These are phyloP conservation scores for Scomber scombrus DNA, from an alignment of 2,113 vertebrate species.

Conservation along the genomic window DNA sequence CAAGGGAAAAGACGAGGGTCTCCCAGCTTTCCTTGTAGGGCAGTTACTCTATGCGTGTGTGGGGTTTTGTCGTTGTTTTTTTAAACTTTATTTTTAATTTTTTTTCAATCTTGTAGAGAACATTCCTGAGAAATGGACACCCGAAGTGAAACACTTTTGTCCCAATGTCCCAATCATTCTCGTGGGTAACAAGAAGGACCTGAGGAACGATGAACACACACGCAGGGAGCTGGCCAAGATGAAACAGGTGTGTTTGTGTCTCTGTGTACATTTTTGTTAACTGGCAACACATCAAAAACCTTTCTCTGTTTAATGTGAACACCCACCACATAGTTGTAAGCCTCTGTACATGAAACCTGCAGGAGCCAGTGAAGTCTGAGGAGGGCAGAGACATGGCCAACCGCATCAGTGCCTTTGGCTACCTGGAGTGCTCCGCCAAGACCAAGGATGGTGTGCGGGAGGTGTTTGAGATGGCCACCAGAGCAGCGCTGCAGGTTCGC, in stretches of 20 bases:
- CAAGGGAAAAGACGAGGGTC: conserved; percentile 19
- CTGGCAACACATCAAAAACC: background rate
- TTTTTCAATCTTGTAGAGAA: conserved; percentile 87
- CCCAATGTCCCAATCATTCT: conserved; percentile 98
- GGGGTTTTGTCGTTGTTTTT: too few relatives aligned
- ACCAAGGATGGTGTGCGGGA: conserved; percentile 98
- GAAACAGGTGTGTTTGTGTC: conserved; percentile 89
- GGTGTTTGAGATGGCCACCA: conserved; percentile 98
- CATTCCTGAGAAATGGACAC: conserved; percentile 99
- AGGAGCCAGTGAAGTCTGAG: conserved; percentile 96
- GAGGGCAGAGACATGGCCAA: conserved; percentile 98
- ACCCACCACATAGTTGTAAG: background rate
- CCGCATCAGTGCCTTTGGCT: conserved; percentile 96
- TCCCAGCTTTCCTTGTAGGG: conserved; percentile 34
- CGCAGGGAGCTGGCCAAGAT: conserved; percentile 95
- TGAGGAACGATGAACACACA: conserved; percentile 95
- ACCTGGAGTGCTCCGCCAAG: conserved; percentile 98
- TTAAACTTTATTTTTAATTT: background rate
- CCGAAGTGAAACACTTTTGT: conserved; percentile 98
- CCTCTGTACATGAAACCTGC: conserved; percentile 3
- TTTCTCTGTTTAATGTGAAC: background rate
- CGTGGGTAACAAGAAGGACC: conserved; percentile 98
- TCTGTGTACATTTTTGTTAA: background rate
- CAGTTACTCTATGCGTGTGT: too few relatives aligned
- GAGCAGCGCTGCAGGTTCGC: conserved; percentile 94